A percentile compares a stretch with the other conserved stretches of the same genome.
phyloP scores from a whole-genome alignment of 2,113 vertebrate species.

The Myiozetetes cayanensis region DNA sequence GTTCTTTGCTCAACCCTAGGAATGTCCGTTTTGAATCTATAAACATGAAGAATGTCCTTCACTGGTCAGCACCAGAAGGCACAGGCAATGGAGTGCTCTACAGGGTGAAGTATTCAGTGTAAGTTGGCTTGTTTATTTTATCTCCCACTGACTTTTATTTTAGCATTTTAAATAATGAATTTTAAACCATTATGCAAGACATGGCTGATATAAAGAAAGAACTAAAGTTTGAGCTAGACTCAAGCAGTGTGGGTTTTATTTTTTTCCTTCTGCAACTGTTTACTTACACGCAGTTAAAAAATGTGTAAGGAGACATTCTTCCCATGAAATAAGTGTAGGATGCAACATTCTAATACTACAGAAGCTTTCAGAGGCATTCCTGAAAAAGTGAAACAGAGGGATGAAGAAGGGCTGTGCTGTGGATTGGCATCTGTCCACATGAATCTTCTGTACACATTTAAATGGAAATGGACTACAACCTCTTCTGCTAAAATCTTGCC shows the following conservation, averaged over 20 bases:
- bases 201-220: background rate
- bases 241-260: background rate
- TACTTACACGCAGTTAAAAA: background rate
- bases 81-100: slow-evolving; percentile 67
- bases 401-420: background rate
- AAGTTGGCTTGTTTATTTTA: slow-evolving; percentile 62
- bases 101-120: slow-evolving; percentile 87
- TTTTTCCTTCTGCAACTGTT: background rate
- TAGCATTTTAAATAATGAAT: background rate
- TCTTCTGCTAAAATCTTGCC: background rate
- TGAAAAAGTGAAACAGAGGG: background rate
- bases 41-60: slow-evolving; percentile 86
- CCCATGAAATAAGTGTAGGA: background rate
- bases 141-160: background rate
- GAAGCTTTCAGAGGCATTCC: background rate
- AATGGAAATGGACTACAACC: background rate
- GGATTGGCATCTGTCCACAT: background rate
- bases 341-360: background rate
- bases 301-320: background rate
- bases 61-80: slow-evolving; percentile 79
- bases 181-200: background rate
- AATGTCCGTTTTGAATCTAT: slow-evolving; percentile 81
- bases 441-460: background rate
- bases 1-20: slow-evolving; percentile 71
- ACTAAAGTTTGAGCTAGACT: background rate